Base-by-base conservation (phyloP, 2,888 invertebrate species). In the Ennomos quercinarius region DNA sequence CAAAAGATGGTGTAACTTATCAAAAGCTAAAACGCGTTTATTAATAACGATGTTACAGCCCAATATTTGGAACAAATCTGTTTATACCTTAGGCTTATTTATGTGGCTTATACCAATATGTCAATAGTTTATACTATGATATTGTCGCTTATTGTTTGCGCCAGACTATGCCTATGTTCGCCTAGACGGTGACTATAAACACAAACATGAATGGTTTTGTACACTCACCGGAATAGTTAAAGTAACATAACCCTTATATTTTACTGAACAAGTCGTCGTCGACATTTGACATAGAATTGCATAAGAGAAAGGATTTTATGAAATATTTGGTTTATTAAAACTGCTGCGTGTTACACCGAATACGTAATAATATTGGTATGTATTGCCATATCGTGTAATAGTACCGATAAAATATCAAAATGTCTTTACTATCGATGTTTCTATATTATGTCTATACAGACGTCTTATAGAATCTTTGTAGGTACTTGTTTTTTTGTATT, bases 221-320 rank as follows among this genome's bases (percentile, higher is more conserved):
- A 60, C 69, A 76, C 68, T 73, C 68, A 68, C 74, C 73, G 70
- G 71, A 71, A 69, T 71, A 70, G 71, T 47, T 43, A 51, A 54
- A 41, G 60, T 64, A 72, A 70, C 72, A 73, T 76, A 67, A 74
- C 64, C 70, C 70, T 77, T 71, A 72, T 66, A 74, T 74, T 75
- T 75, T 77, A 75, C 73, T 68, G 70, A 74, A 72, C 70, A 71
- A 64, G 65, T 62, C 69, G 66, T 62, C 69, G 71, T 77, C 50
- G 46, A 41, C 46, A 60, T 55, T 55, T 55, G 42, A 35, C 42
- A 40, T 75, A 73, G 67, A 70, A 72, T 74, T 71, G 68, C 73
- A 75, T 71, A 68, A 66, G 54, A 67, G 65, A 55, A 54, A 57
- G 61, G 57, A 58, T 57, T 69, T 53, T 53, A 47, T 52, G 51